Percentiles rank a stretch among this genome's conserved stretches.
Evolutionary conservation across 2,888 invertebrate species (phyloP).

Genomic region (Melinopterus prodromus): DNA sequence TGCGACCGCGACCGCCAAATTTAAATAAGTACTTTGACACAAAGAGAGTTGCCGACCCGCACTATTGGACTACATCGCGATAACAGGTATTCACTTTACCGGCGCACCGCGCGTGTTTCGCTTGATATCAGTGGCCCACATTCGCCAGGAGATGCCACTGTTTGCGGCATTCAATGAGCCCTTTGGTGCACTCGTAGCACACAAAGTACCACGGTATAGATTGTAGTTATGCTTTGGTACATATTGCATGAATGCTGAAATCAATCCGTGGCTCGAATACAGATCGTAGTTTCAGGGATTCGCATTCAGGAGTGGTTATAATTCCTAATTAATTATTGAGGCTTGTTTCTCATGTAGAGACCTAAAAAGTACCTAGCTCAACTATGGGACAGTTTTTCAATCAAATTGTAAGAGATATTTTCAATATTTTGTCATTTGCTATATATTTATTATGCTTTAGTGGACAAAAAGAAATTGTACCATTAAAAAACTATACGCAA

Average conservation of each 20-base stretch:
- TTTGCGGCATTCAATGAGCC: background rate
- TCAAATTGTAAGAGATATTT: too few species aligned
- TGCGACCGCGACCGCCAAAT: slow-evolving; percentile 31
- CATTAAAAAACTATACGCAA: too few species aligned
- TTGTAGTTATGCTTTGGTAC: background rate
- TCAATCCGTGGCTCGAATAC: too few species aligned
- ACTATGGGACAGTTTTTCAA: too few species aligned
- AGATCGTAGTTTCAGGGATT: too few species aligned
- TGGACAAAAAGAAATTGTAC: too few species aligned
- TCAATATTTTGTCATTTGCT: too few species aligned
- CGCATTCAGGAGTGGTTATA: too few species aligned
- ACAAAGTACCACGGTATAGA: background rate
- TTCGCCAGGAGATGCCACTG: background rate
- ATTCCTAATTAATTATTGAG: too few species aligned
- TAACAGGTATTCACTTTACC: slow-evolving; percentile 14
- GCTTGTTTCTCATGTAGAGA: too few species aligned
- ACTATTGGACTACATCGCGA: slow-evolving; percentile 16
- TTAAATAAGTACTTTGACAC: slow-evolving; percentile 38
- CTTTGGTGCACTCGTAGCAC: background rate
- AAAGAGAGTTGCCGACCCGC: slow-evolving; percentile 28
- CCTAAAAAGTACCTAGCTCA: too few species aligned
- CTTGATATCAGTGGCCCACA: background rate
- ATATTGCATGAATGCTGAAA: background rate
- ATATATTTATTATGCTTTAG: too few species aligned
- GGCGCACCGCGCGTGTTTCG: background rate